phyloP scores from a whole-genome alignment of 2,888 invertebrate genomes.

The Cyclophora albipunctata region DNA sequence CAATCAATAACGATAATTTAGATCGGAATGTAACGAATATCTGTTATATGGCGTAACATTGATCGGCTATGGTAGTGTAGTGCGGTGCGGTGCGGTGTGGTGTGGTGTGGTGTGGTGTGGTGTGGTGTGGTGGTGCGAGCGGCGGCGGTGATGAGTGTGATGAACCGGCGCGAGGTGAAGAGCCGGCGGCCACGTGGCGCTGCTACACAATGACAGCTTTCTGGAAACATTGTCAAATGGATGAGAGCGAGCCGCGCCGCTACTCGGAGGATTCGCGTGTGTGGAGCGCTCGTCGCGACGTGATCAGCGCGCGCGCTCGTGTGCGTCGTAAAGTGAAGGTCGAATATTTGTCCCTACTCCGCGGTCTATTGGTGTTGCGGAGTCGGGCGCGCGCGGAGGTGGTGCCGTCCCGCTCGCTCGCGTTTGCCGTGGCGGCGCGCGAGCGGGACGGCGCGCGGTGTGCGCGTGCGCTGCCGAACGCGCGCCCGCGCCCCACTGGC shows the following conservation, averaged over 20 bases:
- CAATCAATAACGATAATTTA: slow-evolving; percentile 16
- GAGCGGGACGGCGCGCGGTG: slow-evolving; percentile 58
- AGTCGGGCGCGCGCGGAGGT: slow-evolving; percentile 68
- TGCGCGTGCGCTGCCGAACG: slow-evolving; percentile 64
- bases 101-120: not conserved
- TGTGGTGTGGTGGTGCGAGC: slow-evolving; percentile 4
- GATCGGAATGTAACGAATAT: slow-evolving; percentile 22
- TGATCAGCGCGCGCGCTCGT: slow-evolving; percentile 48
- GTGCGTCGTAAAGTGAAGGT: slow-evolving; percentile 73
- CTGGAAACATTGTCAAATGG: slow-evolving; percentile 74
- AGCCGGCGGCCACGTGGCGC: slow-evolving; percentile 48
- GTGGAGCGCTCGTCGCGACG: slow-evolving; percentile 47
- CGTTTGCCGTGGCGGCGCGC: slow-evolving; percentile 23
- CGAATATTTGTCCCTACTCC: slow-evolving; percentile 74
- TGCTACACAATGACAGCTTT: slow-evolving; percentile 54
- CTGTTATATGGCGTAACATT: slow-evolving; percentile 21
- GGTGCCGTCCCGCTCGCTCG: slow-evolving; percentile 59
- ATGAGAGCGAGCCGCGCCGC: slow-evolving; percentile 47
- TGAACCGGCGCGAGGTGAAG: slow-evolving; percentile 14
- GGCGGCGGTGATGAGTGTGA: slow-evolving; percentile 11
- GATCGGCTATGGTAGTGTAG: slow-evolving; percentile 19
- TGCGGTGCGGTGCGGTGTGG: slow-evolving; percentile 5
- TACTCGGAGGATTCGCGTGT: slow-evolving; percentile 39
- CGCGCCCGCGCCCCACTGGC: slow-evolving; percentile 69
- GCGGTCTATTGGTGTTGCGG: slow-evolving; percentile 74